Evolutionary conservation across 2,797 vertebrate genomes (phyloP).

Genomic region (Lemur catta): DNA sequence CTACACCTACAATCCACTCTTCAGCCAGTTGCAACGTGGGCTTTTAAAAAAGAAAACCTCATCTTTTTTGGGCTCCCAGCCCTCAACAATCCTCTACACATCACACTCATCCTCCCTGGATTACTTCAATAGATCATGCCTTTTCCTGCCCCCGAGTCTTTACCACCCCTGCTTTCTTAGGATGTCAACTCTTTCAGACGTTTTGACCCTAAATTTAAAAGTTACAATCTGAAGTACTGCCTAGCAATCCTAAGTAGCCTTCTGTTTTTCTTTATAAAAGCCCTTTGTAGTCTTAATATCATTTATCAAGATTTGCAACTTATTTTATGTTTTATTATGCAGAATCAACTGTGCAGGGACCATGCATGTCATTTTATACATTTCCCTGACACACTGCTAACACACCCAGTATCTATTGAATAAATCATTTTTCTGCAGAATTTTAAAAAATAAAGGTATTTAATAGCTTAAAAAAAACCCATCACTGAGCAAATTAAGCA

Average conservation of each 20-base stretch:
- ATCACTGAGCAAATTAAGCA: not conserved
- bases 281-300: not conserved
- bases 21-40: not conserved
- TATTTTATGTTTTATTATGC: not conserved
- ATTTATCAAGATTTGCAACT: not conserved
- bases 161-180: not conserved
- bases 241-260: not conserved
- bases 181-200: not conserved
- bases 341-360: not conserved
- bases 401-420: not conserved
- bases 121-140: not conserved
- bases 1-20: not conserved
- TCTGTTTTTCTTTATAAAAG: not conserved
- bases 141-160: not conserved
- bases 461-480: not conserved
- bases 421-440: not conserved
- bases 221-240: not conserved
- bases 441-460: constrained; percentile 15
- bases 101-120: not conserved
- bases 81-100: not conserved
- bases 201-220: not conserved
- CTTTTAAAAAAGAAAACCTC: not conserved
- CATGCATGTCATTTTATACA: not conserved
- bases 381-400: not conserved
- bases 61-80: not conserved